phyloP scores from a whole-genome alignment of 2,888 invertebrate species.

The Mactromeris polynyma region DNA sequence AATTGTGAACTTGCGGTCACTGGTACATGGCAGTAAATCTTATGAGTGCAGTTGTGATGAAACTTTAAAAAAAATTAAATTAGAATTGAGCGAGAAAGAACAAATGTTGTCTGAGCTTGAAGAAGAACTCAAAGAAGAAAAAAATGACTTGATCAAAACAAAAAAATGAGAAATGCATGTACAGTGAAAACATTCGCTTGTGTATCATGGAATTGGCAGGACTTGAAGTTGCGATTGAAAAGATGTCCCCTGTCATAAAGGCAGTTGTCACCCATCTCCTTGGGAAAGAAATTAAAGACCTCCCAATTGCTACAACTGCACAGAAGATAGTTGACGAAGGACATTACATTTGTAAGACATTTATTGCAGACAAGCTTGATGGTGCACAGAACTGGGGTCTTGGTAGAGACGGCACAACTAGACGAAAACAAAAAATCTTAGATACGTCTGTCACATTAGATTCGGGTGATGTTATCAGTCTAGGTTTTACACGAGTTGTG shows the following conservation, averaged over 20 bases:
- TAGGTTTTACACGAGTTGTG: conserved; percentile 41
- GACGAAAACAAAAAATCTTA: conserved; percentile 56
- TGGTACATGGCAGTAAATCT: background rate
- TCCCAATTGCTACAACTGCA: conserved; percentile 23
- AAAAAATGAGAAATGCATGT: conserved; percentile 28
- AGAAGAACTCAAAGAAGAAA: background rate
- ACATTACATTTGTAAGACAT: conserved; percentile 51
- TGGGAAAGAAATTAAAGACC: conserved; percentile 8
- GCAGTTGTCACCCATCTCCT: conserved; percentile 13
- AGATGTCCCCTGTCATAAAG: conserved; percentile 19
- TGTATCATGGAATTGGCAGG: conserved; percentile 46
- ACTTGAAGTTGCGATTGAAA: conserved; percentile 44
- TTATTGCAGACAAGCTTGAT: conserved; percentile 44
- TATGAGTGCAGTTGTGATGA: background rate
- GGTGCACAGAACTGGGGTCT: conserved; percentile 52
- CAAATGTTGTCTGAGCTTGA: background rate
- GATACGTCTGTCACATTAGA: conserved; percentile 53
- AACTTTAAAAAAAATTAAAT: conserved; percentile 2
- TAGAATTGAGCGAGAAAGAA: conserved; percentile 10
- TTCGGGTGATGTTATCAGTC: no score
- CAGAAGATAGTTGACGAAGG: conserved; percentile 50
- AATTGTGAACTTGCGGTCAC: background rate
- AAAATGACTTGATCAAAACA: background rate
- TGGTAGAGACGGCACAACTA: conserved; percentile 52
- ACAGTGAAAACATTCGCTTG: conserved; percentile 26